A percentile compares a stretch with the other conserved stretches of the same genome.
These are phyloP conservation scores for Moxostoma hubbsi DNA, from an alignment of 2,797 vertebrate species.

Conservation along the genomic window DNA sequence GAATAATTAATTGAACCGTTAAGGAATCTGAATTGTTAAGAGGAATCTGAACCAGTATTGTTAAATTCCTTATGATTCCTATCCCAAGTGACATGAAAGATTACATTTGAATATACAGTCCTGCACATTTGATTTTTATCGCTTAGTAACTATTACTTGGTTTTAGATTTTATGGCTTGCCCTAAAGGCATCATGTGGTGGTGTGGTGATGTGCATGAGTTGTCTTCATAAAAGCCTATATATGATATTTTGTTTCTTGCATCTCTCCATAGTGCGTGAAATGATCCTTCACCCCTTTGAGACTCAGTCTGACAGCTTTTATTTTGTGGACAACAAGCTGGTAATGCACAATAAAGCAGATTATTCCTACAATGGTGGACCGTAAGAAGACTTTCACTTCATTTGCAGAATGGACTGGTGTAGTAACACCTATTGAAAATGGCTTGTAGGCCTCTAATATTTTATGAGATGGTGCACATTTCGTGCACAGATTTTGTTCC, in stretches of 20 bases:
- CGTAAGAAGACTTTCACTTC: constrained; percentile 69
- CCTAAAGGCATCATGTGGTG: too few species aligned
- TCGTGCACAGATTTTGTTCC: constrained; percentile 2
- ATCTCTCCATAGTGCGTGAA: constrained; percentile 83
- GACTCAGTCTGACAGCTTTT: constrained; percentile 99
- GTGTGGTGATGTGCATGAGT: neutral
- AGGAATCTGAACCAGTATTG: too few species aligned
- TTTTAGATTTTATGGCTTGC: too few species aligned
- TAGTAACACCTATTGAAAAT: constrained; percentile 29
- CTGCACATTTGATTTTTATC: too few species aligned
- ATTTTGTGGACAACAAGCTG: constrained; percentile 98
- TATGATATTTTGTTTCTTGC: neutral
- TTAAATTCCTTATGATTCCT: too few species aligned
- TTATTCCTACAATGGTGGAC: constrained; percentile 95
- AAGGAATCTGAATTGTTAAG: too few species aligned
- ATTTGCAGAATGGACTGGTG: constrained; percentile 53
- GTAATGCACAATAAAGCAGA: constrained; percentile 99
- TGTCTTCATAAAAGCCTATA: neutral
- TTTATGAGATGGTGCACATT: constrained; percentile 24
- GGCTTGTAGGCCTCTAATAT: constrained; percentile 21
- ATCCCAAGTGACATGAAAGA: too few species aligned
- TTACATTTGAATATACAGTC: too few species aligned
- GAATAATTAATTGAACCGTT: too few species aligned
- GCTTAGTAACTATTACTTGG: too few species aligned
- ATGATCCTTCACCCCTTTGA: constrained; percentile 96